Percentiles rank a stretch among this genome's conserved stretches.
phyloP scores from a whole-genome alignment of 1,140 invertebrate species.

The Augochlora pura region DNA sequence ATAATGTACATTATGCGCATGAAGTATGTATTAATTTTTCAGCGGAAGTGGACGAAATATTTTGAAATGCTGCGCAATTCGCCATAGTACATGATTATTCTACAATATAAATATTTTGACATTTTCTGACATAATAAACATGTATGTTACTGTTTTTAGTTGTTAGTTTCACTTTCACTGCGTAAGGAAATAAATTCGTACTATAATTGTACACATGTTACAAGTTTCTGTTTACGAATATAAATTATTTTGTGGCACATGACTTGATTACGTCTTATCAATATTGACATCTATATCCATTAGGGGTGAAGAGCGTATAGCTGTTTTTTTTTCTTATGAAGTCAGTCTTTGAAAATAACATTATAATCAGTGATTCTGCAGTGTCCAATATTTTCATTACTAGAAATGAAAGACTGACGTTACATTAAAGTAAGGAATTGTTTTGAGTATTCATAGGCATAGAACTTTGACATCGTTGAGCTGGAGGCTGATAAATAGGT shows the following conservation, averaged over 20 bases:
- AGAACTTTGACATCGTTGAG: constrained; percentile 67
- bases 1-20: constrained; percentile 36
- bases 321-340: constrained; percentile 8
- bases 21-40: constrained; percentile 47
- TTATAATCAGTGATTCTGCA: constrained; percentile 39
- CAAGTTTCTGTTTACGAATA: constrained; percentile 48
- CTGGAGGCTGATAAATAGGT: constrained; percentile 78
- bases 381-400: constrained; percentile 44
- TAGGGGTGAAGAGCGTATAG: constrained; percentile 18
- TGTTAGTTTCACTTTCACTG: constrained; percentile 26
- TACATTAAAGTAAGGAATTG: constrained; percentile 62
- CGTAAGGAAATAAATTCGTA: constrained; percentile 42
- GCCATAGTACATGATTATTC: constrained; percentile 47
- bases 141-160: constrained; percentile 18
- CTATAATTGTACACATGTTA: constrained; percentile 46
- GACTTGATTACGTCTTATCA: constrained; percentile 31
- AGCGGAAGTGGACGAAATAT: constrained; percentile 59
- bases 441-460: constrained; percentile 57
- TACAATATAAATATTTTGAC: constrained; percentile 59
- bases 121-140: constrained; percentile 52
- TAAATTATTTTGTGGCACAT: constrained; percentile 51
- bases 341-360: constrained; percentile 50
- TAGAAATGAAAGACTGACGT: constrained; percentile 42
- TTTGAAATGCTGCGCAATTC: constrained; percentile 43
- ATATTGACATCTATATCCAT: constrained; percentile 26